These are phyloP conservation scores for Zosterops pallidus DNA, from an alignment of 2,113 vertebrate species.

Conservation along the genomic window DNA sequence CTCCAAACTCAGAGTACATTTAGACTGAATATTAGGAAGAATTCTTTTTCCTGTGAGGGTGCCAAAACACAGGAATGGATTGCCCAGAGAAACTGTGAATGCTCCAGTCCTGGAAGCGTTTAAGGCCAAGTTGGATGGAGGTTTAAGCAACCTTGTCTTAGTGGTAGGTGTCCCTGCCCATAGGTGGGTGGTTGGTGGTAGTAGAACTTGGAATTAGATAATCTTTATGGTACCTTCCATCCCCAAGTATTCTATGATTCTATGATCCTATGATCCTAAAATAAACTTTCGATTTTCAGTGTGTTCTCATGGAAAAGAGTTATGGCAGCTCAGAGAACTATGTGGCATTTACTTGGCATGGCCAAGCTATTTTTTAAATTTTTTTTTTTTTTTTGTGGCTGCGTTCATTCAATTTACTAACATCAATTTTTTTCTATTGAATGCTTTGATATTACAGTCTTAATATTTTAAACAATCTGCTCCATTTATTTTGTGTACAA, in stretches of 20 bases:
- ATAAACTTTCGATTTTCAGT: background rate
- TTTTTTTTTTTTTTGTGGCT: background rate
- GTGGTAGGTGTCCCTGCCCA: background rate
- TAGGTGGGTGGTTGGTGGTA: background rate
- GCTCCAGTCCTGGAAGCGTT: background rate
- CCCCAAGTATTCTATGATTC: background rate
- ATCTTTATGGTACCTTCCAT: background rate
- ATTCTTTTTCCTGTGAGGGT: background rate
- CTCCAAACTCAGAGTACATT: background rate
- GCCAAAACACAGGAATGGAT: background rate
- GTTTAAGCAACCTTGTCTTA: background rate
- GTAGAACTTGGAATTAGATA: background rate
- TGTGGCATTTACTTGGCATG: background rate
- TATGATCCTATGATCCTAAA: background rate
- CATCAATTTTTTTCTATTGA: background rate
- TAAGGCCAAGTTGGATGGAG: background rate
- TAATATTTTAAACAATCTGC: background rate
- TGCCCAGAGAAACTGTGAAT: background rate
- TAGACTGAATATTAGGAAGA: background rate
- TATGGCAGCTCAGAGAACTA: background rate
- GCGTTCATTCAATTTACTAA: background rate
- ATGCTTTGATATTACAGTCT: background rate
- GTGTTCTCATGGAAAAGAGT: slow-evolving; percentile 31
- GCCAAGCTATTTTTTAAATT: background rate
- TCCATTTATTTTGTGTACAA: background rate